Base-by-base conservation (phyloP, 2,113 vertebrate genomes). In the Geococcyx californianus region DNA sequence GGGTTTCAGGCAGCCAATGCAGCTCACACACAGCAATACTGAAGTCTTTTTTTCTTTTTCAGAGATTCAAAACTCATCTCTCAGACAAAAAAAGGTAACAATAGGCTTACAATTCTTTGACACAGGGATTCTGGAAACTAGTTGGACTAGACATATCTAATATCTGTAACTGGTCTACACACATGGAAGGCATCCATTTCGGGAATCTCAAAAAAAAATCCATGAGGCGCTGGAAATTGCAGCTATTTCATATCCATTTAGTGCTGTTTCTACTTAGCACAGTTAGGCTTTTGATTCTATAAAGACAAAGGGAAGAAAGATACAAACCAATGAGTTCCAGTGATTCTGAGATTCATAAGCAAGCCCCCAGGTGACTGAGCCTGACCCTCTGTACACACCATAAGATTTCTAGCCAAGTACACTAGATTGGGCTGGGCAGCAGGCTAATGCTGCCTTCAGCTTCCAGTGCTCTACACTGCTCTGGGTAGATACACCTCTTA, bases 371-470 rank as follows among this genome's bases (percentile, higher is more conserved):
- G 51, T 49, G 63, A 42, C 42, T 33, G 21, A 23, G 29, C 28
- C 55, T 81, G 73, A 93, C 33, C 60, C 68, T 17, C 70, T 34
- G 52, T 78, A 51, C 38, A 67, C 38, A 19, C 1, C 26, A 20
- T 2, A 2, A 16, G 12, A 51, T n/a, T 81, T 72, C 52, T 26
- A 83, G 16, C 28, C 0, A 0, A 59, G 33, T 14, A 74, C 74
- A 62, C n/a, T 10, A n/a, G 45, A 63, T 0, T 11, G 36, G 33
- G 59, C 51, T 86, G 49, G 24, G 40, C 11, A 26, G 45, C 31
- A 84, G 34, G 9, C 23, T 55, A 54, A 54, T 1, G 6, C 2
- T 16, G 31, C n/a, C 42, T 55, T 38, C 77, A 74, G 60, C 51
- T 81, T 21, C 67, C 79, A 81, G 33, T 2, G 23, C 5, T 33